Conservation (phyloP, 2,888 invertebrate species). For the Mellilla xanthometata region DNA sequence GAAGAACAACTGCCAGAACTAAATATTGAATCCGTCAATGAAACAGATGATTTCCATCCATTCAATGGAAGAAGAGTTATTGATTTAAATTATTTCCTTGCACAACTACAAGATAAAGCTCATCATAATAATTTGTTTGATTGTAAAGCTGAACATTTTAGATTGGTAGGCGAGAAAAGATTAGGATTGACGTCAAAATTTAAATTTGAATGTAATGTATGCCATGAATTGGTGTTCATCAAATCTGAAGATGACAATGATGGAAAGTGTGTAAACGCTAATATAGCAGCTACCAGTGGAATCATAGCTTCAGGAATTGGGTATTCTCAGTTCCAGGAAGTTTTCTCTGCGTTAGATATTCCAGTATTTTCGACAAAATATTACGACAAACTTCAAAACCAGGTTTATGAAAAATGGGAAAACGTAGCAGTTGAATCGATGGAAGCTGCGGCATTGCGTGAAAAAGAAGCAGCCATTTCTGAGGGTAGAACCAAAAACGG, state of each 20-base stretch:
- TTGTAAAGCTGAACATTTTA: not conserved
- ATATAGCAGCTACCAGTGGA: conserved; percentile 7
- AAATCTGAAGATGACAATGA: not conserved
- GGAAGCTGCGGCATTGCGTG: conserved; percentile 1
- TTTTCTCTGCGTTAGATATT: conserved; percentile 3
- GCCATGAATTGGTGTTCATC: not conserved
- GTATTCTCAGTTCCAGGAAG: conserved; percentile 8
- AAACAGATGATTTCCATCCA: too few species aligned
- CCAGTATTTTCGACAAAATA: conserved; percentile 2
- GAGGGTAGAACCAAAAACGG: conserved; percentile 1
- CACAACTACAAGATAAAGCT: too few species aligned
- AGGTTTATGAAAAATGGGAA: conserved; percentile 8
- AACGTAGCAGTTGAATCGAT: not conserved
- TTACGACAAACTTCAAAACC: conserved; percentile 1
- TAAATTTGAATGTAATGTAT: conserved; percentile 1
- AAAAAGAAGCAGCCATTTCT: conserved; percentile 4
- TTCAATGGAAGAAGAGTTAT: too few species aligned
- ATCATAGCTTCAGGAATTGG: conserved; percentile 7
- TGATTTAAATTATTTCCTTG: too few species aligned
- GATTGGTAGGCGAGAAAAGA: not conserved
- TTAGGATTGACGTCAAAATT: not conserved
- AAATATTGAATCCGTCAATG: too few species aligned
- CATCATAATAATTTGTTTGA: too few species aligned
- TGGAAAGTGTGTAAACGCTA: not conserved
- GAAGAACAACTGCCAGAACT: too few species aligned